Conservation (phyloP, 1,140 invertebrate species). For the Eufriesea mexicana region DNA sequence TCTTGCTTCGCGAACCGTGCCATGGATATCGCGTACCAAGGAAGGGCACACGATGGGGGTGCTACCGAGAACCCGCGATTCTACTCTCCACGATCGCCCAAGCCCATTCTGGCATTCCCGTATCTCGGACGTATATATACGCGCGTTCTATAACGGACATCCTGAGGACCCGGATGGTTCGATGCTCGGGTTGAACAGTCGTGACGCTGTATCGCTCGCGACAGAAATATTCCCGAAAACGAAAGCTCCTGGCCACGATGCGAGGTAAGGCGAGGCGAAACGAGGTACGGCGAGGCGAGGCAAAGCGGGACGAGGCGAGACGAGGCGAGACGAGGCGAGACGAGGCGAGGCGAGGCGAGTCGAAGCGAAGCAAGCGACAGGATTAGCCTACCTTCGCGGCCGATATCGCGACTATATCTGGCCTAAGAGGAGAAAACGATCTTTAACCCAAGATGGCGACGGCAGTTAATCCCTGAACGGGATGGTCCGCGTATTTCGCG, state of each 20-base stretch:
- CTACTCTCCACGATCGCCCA: not conserved
- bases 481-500: conserved; percentile 71
- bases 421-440: conserved; percentile 63
- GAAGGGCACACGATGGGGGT: not conserved
- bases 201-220: conserved; percentile 6
- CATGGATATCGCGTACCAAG: not conserved
- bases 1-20: not conserved
- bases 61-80: not conserved
- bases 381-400: conserved; percentile 52
- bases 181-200: conserved; percentile 2
- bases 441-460: conserved; percentile 68
- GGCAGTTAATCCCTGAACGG: conserved; percentile 73
- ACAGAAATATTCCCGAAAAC: conserved; percentile 47
- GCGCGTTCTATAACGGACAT: not conserved
- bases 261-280: not conserved
- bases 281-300: not conserved
- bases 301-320: not conserved
- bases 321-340: not conserved
- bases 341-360: not conserved
- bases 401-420: conserved; percentile 58
- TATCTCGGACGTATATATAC: not conserved
- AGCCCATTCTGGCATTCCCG: not conserved
- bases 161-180: conserved; percentile 7
- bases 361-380: not conserved
- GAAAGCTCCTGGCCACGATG: not conserved